Percentiles rank a stretch among this genome's conserved stretches.
Evolutionary conservation across 2,113 vertebrate genomes (phyloP).

Genomic region (Lutjanus erythropterus): DNA sequence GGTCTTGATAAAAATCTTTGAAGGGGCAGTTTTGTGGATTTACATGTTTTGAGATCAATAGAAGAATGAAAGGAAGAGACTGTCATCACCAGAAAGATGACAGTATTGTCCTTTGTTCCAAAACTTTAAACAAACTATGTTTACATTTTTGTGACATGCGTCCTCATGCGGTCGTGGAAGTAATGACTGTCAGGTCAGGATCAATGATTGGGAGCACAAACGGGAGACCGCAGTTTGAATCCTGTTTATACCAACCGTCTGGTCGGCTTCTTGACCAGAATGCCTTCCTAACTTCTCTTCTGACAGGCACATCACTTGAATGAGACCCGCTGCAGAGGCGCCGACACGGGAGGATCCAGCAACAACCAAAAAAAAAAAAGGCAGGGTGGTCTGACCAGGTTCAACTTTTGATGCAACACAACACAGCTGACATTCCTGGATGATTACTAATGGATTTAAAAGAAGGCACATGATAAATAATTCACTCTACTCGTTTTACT

Average conservation of each 20-base stretch:
- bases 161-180: not conserved
- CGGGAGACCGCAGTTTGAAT: not conserved
- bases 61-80: slow-evolving; percentile 50
- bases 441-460: too few species aligned
- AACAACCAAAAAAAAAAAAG: too few species aligned
- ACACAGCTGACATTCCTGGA: not conserved
- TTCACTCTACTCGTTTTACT: too few species aligned
- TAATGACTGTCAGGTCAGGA: not conserved
- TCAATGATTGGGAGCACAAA: not conserved
- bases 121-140: not conserved
- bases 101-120: slow-evolving; percentile 40
- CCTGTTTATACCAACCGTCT: not conserved
- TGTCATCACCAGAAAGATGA: slow-evolving; percentile 24
- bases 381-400: not conserved
- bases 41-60: not conserved
- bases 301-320: too few species aligned
- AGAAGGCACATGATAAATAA: too few species aligned
- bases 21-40: not conserved
- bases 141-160: slow-evolving; percentile 7
- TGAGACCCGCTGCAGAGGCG: too few species aligned
- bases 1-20: not conserved
- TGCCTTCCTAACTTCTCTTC: too few species aligned
- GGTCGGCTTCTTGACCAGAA: not conserved
- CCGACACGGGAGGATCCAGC: too few species aligned
- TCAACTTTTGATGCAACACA: not conserved